Percentiles rank a stretch among this genome's conserved stretches.
These are phyloP conservation scores for Coremacera marginata DNA, from an alignment of 2,888 invertebrate genomes.

Conservation along the genomic window DNA sequence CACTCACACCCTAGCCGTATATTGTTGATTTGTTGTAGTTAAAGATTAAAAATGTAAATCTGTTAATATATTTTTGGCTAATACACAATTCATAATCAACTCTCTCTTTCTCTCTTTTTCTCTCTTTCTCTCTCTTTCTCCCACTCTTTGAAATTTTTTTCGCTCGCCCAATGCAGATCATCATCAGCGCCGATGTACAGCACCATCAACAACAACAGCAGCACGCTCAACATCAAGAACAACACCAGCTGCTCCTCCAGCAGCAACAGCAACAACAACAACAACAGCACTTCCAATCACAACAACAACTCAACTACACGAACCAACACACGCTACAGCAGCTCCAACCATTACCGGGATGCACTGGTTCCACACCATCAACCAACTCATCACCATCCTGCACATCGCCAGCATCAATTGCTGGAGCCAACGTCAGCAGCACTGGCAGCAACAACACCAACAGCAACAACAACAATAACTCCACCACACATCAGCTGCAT, in stretches of 20 bases:
- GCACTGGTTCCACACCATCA: conserved; percentile 59
- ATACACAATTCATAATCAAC: conserved; percentile 58
- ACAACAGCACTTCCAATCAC: conserved; percentile 42
- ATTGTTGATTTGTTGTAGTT: conserved; percentile 40
- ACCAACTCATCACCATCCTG: conserved; percentile 62
- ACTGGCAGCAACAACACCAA: conserved; percentile 42
- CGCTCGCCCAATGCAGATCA: conserved; percentile 52
- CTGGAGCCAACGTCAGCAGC: conserved; percentile 52
- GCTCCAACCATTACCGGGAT: conserved; percentile 50
- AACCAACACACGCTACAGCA: conserved; percentile 58
- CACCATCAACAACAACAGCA: conserved; percentile 34
- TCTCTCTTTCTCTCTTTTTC: background rate
- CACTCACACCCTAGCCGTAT: conserved; percentile 48
- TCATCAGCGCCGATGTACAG: conserved; percentile 36
- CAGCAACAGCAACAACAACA: conserved; percentile 35
- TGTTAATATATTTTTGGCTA: conserved; percentile 50
- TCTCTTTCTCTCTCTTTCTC: conserved; percentile 20
- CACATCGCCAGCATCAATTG: conserved; percentile 55
- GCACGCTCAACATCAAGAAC: background rate
- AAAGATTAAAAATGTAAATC: conserved; percentile 38
- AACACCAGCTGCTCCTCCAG: background rate
- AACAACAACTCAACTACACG: conserved; percentile 57
- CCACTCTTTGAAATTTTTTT: conserved; percentile 44
- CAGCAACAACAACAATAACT: conserved; percentile 23
- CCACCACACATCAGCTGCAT: conserved; percentile 38